phyloP scores from a whole-genome alignment of 2,888 invertebrate species.

The Cephus sareptanus region DNA sequence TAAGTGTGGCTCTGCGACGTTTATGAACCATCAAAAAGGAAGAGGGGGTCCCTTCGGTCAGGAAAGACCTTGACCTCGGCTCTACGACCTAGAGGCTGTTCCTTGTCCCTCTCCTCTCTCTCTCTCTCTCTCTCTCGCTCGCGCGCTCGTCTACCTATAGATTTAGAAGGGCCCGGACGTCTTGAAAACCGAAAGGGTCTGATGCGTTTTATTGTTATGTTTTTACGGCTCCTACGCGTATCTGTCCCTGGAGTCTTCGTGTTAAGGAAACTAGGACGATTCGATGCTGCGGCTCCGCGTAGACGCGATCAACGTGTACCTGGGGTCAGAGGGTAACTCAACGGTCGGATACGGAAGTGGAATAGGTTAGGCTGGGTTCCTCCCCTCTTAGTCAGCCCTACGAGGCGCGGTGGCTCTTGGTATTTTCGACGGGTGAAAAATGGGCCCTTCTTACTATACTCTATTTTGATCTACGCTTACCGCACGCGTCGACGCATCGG shows the following conservation, averaged over 20 bases:
- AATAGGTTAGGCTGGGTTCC: background rate
- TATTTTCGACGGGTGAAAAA: slow-evolving; percentile 14
- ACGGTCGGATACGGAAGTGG: background rate
- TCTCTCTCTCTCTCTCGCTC: background rate
- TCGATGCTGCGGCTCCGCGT: background rate
- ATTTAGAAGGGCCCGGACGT: background rate
- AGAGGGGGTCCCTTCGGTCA: slow-evolving; percentile 28
- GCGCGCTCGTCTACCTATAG: background rate
- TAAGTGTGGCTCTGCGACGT: background rate
- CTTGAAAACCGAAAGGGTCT: background rate
- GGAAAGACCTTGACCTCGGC: slow-evolving; percentile 61
- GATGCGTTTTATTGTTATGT: background rate
- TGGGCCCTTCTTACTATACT: background rate
- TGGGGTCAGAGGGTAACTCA: background rate
- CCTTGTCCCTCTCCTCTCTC: slow-evolving; percentile 1
- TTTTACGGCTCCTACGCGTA: background rate
- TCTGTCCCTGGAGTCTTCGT: background rate
- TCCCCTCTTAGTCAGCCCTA: slow-evolving; percentile 16
- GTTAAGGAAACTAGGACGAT: background rate
- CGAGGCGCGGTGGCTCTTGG: slow-evolving; percentile 18
- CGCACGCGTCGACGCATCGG: background rate
- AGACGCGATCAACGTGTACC: background rate
- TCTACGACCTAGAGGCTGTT: slow-evolving; percentile 41
- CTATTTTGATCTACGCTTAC: background rate
- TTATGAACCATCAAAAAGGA: background rate